Evolutionary conservation across 2,113 vertebrate species (phyloP), one percentile per base, ranked within the genome.

Genomic region (Tor tambroides): DNA sequence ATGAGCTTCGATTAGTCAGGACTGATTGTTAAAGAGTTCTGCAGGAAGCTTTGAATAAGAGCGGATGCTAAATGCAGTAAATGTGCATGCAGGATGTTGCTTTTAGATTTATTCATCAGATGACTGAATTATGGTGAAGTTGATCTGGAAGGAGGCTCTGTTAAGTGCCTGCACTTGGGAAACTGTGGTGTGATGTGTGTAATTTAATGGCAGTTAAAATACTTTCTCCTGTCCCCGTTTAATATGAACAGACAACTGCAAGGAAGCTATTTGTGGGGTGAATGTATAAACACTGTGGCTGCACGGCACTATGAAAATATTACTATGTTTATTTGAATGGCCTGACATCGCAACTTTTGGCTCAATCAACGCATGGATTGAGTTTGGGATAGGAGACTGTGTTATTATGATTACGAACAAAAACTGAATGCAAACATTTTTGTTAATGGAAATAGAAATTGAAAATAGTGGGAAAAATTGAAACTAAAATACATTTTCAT

Each of bases 251-350:
- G 72, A 46, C 23, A 46, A 15, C 38, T 43, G 10, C 63, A 28
- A 65, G 63, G 12, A 65, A 28, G 26, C 38, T 14, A 43, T 74
- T 74, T 43, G 38, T 7, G 38, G 11, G 23, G 11, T 26, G 38
- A 75, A 43, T 15, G 72, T 75, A 71, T 51, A 79, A 79, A 79
- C 77, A 79, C 51, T 23, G 30, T 7, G 77, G 19, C 9, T 75
- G 4, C 23, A 14, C 7, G 71, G 35, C 9, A 43, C 11, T 74
- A 43, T 75, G 72, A 75, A 75, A 75, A 75, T 75, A 75, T 77
- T 77, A 77, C 41, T 9, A 17, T 49, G 71, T 74, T 74, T 74
- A 72, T 23, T 38, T 41, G 69, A 72, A 2, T 6, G 7, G 19
- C 3, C 19, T 21, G 19, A 56, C 54, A 56, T 21, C 2, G 6